Evolutionary conservation across 2,113 vertebrate species (phyloP).

Genomic region (Chelonoidis abingdonii): DNA sequence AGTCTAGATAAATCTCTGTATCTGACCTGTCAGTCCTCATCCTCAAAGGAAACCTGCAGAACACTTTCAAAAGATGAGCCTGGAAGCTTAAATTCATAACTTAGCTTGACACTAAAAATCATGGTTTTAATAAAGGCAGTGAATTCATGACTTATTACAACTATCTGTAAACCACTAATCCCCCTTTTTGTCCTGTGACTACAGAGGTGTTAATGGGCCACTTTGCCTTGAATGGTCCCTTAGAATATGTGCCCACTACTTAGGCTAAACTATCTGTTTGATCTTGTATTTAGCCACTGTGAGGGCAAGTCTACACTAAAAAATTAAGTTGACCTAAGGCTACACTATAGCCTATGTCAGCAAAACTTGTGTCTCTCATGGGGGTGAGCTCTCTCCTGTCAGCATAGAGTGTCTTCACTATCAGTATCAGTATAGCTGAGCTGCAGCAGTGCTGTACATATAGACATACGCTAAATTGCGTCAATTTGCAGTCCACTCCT

Average conservation of each 20-base stretch:
- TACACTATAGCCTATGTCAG: too few relatives aligned
- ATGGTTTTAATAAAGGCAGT: neutral
- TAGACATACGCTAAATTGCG: too few relatives aligned
- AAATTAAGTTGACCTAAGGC: too few relatives aligned
- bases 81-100: neutral
- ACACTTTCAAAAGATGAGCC: neutral
- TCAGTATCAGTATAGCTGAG: too few relatives aligned
- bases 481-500: too few relatives aligned
- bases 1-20: neutral
- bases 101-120: neutral
- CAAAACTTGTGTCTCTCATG: too few relatives aligned
- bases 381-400: too few relatives aligned
- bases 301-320: too few relatives aligned
- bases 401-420: too few relatives aligned
- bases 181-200: neutral
- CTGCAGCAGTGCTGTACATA: too few relatives aligned
- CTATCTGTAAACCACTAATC: neutral
- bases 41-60: neutral
- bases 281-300: neutral
- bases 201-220: neutral
- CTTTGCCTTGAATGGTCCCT: neutral
- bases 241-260: neutral
- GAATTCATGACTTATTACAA: neutral
- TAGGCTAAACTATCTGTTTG: neutral
- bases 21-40: neutral